A percentile compares a stretch with the other conserved stretches of the same genome.
phyloP scores from a whole-genome alignment of 1,140 invertebrate genomes.

The Campoletis sonorensis region DNA sequence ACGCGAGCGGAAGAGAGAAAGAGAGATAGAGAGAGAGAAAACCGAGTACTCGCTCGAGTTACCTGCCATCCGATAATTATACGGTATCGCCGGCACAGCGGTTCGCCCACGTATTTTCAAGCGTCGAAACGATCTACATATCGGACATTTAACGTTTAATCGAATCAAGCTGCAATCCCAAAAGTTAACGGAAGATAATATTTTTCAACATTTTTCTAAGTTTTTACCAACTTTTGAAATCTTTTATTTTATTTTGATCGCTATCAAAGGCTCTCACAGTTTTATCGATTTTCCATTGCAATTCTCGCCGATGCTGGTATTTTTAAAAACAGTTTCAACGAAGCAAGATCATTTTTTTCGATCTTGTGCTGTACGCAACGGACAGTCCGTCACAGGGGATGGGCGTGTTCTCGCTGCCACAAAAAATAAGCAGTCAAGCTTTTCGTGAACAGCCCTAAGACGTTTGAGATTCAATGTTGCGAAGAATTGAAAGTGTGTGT shows the following conservation, averaged over 20 bases:
- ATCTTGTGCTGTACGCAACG: not conserved
- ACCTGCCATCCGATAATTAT: constrained; percentile 76
- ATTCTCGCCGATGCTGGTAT: too few species aligned
- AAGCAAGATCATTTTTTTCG: too few species aligned
- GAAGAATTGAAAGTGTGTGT: constrained; percentile 28
- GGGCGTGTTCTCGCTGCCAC: not conserved
- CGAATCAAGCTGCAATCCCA: too few species aligned
- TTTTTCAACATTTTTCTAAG: too few species aligned
- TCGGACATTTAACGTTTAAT: too few species aligned
- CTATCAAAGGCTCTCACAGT: too few species aligned
- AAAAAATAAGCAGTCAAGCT: not conserved
- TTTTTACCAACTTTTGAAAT: too few species aligned
- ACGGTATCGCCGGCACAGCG: constrained; percentile 68
- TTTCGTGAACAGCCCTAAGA: constrained; percentile 1
- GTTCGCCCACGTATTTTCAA: constrained; percentile 71
- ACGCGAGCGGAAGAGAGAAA: not conserved
- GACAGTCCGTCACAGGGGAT: not conserved
- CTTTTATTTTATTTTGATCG: too few species aligned
- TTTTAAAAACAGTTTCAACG: too few species aligned
- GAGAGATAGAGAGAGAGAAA: constrained; percentile 23
- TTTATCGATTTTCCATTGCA: too few species aligned
- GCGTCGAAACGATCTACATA: constrained; percentile 60
- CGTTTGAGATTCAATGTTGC: constrained; percentile 30
- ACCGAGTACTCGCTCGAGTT: constrained; percentile 66
- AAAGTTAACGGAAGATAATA: too few species aligned